Conservation (phyloP, 2,888 invertebrate species). For the Andrena bicolor region DNA sequence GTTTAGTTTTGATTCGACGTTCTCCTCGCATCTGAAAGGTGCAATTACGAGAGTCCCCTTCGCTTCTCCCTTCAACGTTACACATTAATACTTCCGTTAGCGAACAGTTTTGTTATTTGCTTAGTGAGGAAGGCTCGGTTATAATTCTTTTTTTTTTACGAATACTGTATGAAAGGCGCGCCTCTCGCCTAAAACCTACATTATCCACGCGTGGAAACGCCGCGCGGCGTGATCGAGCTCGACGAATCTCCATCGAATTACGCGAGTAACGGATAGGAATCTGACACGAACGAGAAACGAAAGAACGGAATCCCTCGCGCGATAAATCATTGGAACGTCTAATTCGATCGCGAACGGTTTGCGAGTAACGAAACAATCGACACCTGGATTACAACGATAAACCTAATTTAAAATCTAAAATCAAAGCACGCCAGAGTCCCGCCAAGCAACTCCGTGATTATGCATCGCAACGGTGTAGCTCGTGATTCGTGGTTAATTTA, state of each 20-base stretch:
- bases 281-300: slow-evolving; percentile 12
- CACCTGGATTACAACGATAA: slow-evolving; percentile 29
- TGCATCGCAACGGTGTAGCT: slow-evolving; percentile 45
- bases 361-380: slow-evolving; percentile 9
- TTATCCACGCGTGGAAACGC: slow-evolving; percentile 37
- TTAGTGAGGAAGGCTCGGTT: slow-evolving; percentile 63
- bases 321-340: slow-evolving; percentile 13
- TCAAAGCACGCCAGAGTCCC: slow-evolving; percentile 24
- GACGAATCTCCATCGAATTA: slow-evolving; percentile 28
- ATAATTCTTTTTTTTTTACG: slow-evolving; percentile 44
- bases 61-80: slow-evolving; percentile 26
- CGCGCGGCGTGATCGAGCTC: slow-evolving; percentile 36
- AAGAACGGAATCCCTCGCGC: neutral
- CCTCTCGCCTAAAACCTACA: slow-evolving; percentile 48
- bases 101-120: slow-evolving; percentile 56
- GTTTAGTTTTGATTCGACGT: slow-evolving; percentile 58
- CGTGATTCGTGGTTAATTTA: slow-evolving; percentile 49
- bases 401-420: slow-evolving; percentile 11
- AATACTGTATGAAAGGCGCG: slow-evolving; percentile 62
- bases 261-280: slow-evolving; percentile 22
- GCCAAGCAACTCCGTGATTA: slow-evolving; percentile 36
- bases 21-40: slow-evolving; percentile 37
- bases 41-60: slow-evolving; percentile 33
- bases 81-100: slow-evolving; percentile 57
- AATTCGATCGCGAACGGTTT: slow-evolving; percentile 8